Percentiles rank a stretch among this genome's conserved stretches.
phyloP scores from a whole-genome alignment of 2,888 invertebrate species.

The Tricholauxania praeusta region DNA sequence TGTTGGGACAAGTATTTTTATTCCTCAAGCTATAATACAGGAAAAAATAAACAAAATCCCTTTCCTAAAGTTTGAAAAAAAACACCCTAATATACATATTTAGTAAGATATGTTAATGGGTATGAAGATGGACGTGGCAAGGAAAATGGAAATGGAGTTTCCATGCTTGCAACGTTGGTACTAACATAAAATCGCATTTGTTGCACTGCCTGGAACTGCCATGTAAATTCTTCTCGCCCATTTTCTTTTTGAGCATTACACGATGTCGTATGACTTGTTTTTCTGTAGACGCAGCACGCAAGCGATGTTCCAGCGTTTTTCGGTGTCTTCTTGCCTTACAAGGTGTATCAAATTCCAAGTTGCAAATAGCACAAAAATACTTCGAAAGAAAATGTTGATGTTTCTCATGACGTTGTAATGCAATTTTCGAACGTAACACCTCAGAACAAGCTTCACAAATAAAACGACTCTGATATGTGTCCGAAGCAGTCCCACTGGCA shows the following conservation, averaged over 20 bases:
- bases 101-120: background rate
- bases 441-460: constrained; percentile 73
- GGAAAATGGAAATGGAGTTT: background rate
- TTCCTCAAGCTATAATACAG: too few species aligned
- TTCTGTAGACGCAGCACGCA: constrained; percentile 70
- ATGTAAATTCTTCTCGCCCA: background rate
- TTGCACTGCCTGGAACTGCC: constrained; percentile 30
- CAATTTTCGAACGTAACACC: constrained; percentile 73
- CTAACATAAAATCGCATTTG: constrained; percentile 47
- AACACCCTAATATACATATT: too few species aligned
- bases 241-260: constrained; percentile 13
- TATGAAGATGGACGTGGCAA: background rate
- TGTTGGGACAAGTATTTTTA: too few species aligned
- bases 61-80: too few species aligned
- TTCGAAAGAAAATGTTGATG: constrained; percentile 72
- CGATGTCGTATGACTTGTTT: constrained; percentile 38
- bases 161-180: background rate
- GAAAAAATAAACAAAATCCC: too few species aligned
- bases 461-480: constrained; percentile 75
- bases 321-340: constrained; percentile 77
- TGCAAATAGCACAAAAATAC: constrained; percentile 79
- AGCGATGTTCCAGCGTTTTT: constrained; percentile 74
- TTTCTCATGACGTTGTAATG: constrained; percentile 78
- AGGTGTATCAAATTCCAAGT: constrained; percentile 73
- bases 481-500: constrained; percentile 71